Conservation (phyloP, 2,113 vertebrate genomes). For the Atractosteus spatula region DNA sequence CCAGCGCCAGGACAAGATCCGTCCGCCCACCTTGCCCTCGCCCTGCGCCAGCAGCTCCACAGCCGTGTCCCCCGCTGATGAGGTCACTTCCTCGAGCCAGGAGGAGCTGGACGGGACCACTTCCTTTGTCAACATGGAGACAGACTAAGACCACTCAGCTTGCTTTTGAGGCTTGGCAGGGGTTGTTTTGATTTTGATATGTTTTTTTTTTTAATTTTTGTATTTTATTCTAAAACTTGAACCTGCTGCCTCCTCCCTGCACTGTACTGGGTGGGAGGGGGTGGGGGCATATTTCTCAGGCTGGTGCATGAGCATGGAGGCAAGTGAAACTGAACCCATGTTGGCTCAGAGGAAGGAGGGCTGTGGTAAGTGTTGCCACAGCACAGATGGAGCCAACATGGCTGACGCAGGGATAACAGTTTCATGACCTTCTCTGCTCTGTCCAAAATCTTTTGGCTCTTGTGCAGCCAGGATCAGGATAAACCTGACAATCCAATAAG, state of each 20-base stretch:
- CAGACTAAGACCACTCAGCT: constrained; percentile 39
- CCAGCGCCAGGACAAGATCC: constrained; percentile 76
- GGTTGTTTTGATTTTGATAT: neutral
- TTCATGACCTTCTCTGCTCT: neutral
- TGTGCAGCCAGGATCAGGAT: neutral
- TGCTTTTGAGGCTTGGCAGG: neutral
- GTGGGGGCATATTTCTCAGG: constrained; percentile 42
- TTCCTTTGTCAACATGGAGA: constrained; percentile 58
- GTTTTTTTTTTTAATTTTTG: neutral
- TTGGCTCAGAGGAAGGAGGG: neutral
- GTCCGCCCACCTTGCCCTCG: constrained; percentile 49
- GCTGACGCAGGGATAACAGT: neutral
- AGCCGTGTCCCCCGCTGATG: constrained; percentile 30
- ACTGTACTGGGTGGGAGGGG: constrained; percentile 22
- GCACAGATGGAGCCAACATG: constrained; percentile 14
- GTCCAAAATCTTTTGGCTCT: neutral
- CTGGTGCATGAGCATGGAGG: constrained; percentile 33
- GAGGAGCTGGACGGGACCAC: constrained; percentile 25
- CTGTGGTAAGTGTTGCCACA: neutral
- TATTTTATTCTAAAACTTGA: constrained; percentile 38
- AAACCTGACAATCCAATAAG: neutral
- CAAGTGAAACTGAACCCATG: neutral
- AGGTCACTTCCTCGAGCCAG: constrained; percentile 35
- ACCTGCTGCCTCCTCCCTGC: constrained; percentile 34
- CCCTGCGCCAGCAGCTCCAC: constrained; percentile 35